A percentile compares a stretch with the other conserved stretches of the same genome.
These are phyloP conservation scores for Lacerta agilis DNA, from an alignment of 2,797 vertebrate genomes.

Conservation along the genomic window DNA sequence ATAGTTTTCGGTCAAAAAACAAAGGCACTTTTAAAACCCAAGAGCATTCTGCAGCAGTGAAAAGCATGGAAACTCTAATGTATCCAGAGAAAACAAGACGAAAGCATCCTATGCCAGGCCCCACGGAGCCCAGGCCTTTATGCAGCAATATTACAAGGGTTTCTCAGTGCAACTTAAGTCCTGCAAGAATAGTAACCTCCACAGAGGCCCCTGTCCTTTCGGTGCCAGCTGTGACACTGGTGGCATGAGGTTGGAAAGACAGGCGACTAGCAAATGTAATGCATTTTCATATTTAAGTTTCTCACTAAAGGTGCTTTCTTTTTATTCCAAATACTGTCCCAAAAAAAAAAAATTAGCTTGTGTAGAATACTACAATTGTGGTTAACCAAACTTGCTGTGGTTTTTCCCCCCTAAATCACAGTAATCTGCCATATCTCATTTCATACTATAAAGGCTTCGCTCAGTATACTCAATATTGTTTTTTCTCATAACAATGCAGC, in stretches of 20 bases:
- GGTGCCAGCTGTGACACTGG: constrained; percentile 79
- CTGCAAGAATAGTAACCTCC: constrained; percentile 77
- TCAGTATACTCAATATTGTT: constrained; percentile 68
- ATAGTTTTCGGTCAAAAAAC: constrained; percentile 77
- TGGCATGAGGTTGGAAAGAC: constrained; percentile 72
- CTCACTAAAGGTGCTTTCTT: constrained; percentile 73
- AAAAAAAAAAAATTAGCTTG: constrained; percentile 57
- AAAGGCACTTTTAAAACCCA: constrained; percentile 75
- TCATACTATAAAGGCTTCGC: constrained; percentile 72
- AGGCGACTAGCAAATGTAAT: constrained; percentile 49
- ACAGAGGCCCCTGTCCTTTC: constrained; percentile 77
- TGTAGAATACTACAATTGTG: constrained; percentile 66
- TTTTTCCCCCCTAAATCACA: constrained; percentile 69
- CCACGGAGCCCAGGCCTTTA: constrained; percentile 67
- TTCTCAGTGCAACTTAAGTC: constrained; percentile 77
- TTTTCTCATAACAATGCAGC: constrained; percentile 65
- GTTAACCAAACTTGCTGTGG: constrained; percentile 63
- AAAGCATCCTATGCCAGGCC: constrained; percentile 64
- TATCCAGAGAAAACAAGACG: constrained; percentile 71
- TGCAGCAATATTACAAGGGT: constrained; percentile 65
- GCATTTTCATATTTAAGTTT: constrained; percentile 60
- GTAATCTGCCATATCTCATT: constrained; percentile 72
- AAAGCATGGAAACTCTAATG: constrained; percentile 54
- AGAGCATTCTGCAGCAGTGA: constrained; percentile 64
- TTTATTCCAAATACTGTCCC: constrained; percentile 56